These are phyloP conservation scores for Hassar affinis DNA, from an alignment of 2,113 vertebrate genomes.

Conservation along the genomic window DNA sequence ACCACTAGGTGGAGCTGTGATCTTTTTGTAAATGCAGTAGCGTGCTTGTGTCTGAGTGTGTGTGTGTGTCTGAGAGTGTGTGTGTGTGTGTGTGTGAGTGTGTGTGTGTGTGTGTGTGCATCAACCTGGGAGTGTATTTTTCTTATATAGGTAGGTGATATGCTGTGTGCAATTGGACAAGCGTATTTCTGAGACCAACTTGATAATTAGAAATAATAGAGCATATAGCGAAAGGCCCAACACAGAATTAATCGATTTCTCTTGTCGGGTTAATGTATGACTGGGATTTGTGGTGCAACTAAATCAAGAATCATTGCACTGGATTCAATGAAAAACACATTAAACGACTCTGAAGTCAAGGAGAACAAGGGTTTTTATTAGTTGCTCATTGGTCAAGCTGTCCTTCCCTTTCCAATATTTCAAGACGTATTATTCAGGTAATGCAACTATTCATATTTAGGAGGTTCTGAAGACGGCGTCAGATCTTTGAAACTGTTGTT, in stretches of 20 bases:
- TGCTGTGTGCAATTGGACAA: conserved; percentile 50
- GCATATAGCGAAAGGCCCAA: conserved; percentile 49
- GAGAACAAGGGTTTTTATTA: conserved; percentile 26
- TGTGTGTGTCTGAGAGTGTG: conserved; percentile 10
- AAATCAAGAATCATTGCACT: conserved; percentile 49
- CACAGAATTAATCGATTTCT: conserved; percentile 57
- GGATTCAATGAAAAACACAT: conserved; percentile 34
- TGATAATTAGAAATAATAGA: conserved; percentile 59
- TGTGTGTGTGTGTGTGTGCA: not conserved
- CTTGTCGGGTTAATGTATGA: conserved; percentile 53
- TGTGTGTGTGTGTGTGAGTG: not conserved
- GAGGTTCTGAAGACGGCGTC: not conserved
- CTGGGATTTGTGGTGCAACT: conserved; percentile 48
- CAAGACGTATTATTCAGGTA: not conserved
- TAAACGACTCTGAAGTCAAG: conserved; percentile 14
- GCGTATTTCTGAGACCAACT: conserved; percentile 52
- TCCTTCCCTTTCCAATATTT: not conserved
- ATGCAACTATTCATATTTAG: not conserved
- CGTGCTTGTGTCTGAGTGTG: not conserved
- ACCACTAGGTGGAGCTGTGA: conserved; percentile 74
- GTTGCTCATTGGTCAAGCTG: conserved; percentile 9
- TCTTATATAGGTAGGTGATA: conserved; percentile 43
- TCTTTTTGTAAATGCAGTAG: conserved; percentile 55
- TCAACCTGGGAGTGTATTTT: conserved; percentile 27
- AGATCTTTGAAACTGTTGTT: conserved; percentile 24